A percentile compares a stretch with the other conserved stretches of the same genome.
Conservation (phyloP, 2,797 vertebrate genomes). For the Glyptemys insculpta region DNA sequence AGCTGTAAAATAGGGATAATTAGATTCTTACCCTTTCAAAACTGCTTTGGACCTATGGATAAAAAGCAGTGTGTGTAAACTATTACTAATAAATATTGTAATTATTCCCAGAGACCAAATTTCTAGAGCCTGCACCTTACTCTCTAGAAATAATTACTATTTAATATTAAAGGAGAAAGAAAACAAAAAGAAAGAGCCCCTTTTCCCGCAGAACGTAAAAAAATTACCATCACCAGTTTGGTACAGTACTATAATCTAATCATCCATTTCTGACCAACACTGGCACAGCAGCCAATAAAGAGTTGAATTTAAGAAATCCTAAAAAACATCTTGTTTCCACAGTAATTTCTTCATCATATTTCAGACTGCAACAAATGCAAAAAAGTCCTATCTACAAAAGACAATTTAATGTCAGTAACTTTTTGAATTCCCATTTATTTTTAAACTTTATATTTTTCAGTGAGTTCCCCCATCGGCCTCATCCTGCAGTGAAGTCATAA, state of each 20-base stretch:
- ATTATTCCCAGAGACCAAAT: not conserved
- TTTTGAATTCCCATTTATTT: not conserved
- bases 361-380: not conserved
- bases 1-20: not conserved
- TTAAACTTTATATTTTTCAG: not conserved
- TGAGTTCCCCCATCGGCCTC: not conserved
- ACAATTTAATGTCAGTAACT: not conserved
- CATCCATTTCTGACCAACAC: not conserved
- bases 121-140: not conserved
- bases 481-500: not conserved
- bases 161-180: not conserved
- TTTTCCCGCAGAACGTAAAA: not conserved
- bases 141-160: not conserved
- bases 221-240: not conserved
- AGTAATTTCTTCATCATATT: not conserved
- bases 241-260: not conserved
- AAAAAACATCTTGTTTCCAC: not conserved
- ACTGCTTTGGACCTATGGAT: not conserved
- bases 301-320: not conserved
- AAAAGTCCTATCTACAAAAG: not conserved
- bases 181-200: not conserved
- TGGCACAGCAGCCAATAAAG: not conserved
- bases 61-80: not conserved
- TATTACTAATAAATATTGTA: not conserved
- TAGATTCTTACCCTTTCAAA: not conserved